Evolutionary conservation across 2,113 vertebrate genomes (phyloP).

Genomic region (Lota lota): DNA sequence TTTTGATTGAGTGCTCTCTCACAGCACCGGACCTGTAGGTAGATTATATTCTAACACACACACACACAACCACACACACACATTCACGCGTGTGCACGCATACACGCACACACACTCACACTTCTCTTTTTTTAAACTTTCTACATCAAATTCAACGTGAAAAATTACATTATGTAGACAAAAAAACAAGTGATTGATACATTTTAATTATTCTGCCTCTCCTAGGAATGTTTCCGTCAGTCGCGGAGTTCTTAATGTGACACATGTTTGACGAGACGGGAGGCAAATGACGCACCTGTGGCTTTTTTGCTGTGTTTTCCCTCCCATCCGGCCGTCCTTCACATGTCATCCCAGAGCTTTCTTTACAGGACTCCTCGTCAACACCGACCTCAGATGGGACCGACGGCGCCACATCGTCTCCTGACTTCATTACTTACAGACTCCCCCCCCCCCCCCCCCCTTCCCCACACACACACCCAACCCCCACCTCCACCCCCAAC

Average conservation of each 20-base stretch:
- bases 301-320: constrained; percentile 50
- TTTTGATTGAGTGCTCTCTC: constrained; percentile 70
- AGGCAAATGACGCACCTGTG: constrained; percentile 60
- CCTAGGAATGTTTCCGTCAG: constrained; percentile 50
- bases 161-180: constrained; percentile 21
- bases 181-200: constrained; percentile 55
- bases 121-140: too few species aligned
- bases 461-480: too few species aligned
- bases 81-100: too few species aligned
- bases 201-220: constrained; percentile 64
- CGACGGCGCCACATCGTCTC: too few species aligned
- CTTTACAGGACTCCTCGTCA: too few species aligned
- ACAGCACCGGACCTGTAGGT: constrained; percentile 64
- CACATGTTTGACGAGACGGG: constrained; percentile 34
- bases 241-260: constrained; percentile 60
- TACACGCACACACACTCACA: too few species aligned
- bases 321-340: constrained; percentile 49
- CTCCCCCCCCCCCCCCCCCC: too few species aligned
- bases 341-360: constrained; percentile 23
- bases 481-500: background rate
- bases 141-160: constrained; percentile 37
- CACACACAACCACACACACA: too few species aligned
- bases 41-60: constrained; percentile 64
- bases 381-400: too few species aligned
- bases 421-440: too few species aligned